Conservation (phyloP, 2,113 vertebrate genomes). For the Oncorhynchus nerka region DNA sequence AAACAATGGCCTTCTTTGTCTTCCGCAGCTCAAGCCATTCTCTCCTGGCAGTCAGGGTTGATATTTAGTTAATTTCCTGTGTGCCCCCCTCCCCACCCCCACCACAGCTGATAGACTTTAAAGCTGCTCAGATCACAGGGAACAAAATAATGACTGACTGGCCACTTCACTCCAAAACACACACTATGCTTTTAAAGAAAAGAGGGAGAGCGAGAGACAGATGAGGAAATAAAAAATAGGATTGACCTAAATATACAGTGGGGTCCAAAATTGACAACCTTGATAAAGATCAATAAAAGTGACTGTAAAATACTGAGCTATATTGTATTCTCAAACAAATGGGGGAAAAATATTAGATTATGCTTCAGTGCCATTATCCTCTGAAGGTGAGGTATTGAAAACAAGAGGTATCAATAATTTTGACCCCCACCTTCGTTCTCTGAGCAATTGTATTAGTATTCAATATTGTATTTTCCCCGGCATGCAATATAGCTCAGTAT, state of each 20-base stretch:
- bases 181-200: conserved; percentile 70
- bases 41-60: conserved; percentile 68
- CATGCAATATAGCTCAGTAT: too few species aligned
- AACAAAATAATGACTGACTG: conserved; percentile 70
- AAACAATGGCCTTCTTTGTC: conserved; percentile 74
- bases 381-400: too few species aligned
- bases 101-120: conserved; percentile 66
- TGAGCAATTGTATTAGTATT: too few species aligned
- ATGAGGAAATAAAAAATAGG: conserved; percentile 38
- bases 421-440: too few species aligned
- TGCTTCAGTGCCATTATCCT: too few species aligned
- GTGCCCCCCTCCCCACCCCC: conserved; percentile 27
- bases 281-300: too few species aligned
- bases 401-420: too few species aligned
- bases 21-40: conserved; percentile 67
- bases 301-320: too few species aligned
- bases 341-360: too few species aligned
- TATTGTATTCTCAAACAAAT: too few species aligned
- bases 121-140: conserved; percentile 70
- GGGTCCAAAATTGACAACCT: too few species aligned
- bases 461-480: too few species aligned
- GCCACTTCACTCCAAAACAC: conserved; percentile 64
- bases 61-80: conserved; percentile 69
- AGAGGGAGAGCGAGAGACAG: conserved; percentile 32
- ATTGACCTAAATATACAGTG: conserved; percentile 58